Evolutionary conservation across 2,888 invertebrate species (phyloP), one percentile per base, ranked within the genome.

Genomic region (Lampropteryx suffumata): DNA sequence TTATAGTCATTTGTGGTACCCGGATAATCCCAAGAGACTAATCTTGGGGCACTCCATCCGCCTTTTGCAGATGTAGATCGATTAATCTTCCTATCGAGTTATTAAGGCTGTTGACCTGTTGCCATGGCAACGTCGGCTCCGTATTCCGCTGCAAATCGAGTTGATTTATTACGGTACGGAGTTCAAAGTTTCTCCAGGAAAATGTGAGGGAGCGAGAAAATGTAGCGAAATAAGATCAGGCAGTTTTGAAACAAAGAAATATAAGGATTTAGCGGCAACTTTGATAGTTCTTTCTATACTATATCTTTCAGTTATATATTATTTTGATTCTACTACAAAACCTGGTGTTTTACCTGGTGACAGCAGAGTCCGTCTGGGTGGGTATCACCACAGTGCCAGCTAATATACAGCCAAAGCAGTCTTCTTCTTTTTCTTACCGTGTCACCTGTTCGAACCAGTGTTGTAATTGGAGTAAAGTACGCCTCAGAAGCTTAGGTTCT

Each of bases 1-100:
- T 35, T 47, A 55, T 51, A 54, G 42, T 67, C 41, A 55, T 14
- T 55, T 61, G 62, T 47, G 36, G 47, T 41, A 33, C 33, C 52
- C 26, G 47, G 62, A 65, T 78, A 81, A 79, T 83, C 78, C 80
- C 77, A 81, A 84, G 81, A 81, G 83, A 82, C 79, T 86, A 87
- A 87, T 86, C 83, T 80, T 71, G 64, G 73, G 66, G 71, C 69
- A 73, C 76, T 77, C 70, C 67, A 68, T 71, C 80, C 71, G 85
- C 79, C 82, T 77, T 76, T 79, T 71, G 76, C 82, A 82, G 78
- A 82, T 81, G 84, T 74, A 77, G 73, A 79, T 82, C 84, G 80
- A 85, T 86, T 86, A 84, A 84, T 86, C 84, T 83, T 79, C 63
- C 68, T 70, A 82, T 82, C 67, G 75, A 76, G 76, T 82, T 81